These are phyloP conservation scores for Theonella swinhoei DNA, from an alignment of 37 sponge, comb jelly and placozoan genomes.

Conservation along the genomic window DNA sequence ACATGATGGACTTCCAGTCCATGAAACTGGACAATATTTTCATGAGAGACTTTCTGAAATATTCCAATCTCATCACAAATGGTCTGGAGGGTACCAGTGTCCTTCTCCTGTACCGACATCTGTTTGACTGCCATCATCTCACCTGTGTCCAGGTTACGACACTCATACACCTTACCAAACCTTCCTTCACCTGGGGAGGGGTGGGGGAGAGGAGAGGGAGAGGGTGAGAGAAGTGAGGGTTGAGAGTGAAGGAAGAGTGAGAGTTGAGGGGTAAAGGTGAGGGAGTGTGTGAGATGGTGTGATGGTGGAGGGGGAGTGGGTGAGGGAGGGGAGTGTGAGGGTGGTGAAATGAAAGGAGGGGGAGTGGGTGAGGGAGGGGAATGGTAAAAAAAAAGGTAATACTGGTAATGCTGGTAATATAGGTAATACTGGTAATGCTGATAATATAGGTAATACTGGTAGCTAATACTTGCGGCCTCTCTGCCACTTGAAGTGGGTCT, in stretches of 20 bases:
- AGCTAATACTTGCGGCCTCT: constrained; percentile 75
- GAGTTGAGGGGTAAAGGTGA: too few relatives aligned
- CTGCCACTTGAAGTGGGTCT: constrained; percentile 76
- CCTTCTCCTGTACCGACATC: constrained; percentile 46
- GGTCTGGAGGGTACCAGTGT: constrained; percentile 48
- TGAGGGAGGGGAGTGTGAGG: too few relatives aligned
- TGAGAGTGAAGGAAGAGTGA: too few relatives aligned
- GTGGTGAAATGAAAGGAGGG: too few relatives aligned
- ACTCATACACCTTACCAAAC: constrained; percentile 84
- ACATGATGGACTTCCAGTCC: constrained; percentile 85
- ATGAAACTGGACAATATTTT: constrained; percentile 77
- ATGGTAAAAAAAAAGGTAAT: too few relatives aligned
- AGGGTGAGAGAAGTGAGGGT: constrained; percentile 1
- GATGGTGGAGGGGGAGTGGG: too few relatives aligned
- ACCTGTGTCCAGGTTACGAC: constrained; percentile 69
- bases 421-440: too few relatives aligned
- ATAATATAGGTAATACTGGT: too few relatives aligned
- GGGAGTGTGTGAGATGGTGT: too few relatives aligned
- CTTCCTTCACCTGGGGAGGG: constrained; percentile 78
- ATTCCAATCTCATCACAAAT: constrained; percentile 66
- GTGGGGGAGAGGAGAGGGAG: too few relatives aligned
- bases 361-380: too few relatives aligned
- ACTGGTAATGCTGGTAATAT: constrained; percentile 61
- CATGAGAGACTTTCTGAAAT: constrained; percentile 63
- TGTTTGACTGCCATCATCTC: constrained; percentile 84